Percentiles rank a stretch among this genome's conserved stretches.
Conservation (phyloP, 2,888 invertebrate genomes). For the Encarsia formosa region DNA sequence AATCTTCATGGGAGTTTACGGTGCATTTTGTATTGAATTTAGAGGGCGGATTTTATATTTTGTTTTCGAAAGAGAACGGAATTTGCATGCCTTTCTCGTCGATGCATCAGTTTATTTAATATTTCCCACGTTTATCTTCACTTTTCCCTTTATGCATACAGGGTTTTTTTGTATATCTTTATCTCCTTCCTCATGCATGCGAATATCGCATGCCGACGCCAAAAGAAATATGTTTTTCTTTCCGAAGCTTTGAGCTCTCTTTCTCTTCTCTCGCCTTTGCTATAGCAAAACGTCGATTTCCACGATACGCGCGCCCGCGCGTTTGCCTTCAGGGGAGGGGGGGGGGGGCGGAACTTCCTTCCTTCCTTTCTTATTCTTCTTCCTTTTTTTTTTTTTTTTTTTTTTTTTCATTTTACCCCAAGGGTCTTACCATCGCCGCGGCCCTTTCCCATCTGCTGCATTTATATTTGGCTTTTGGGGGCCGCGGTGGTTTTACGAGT, state of each 20-base stretch:
- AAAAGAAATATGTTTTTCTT: constrained; percentile 8
- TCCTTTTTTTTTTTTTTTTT: too few relatives aligned
- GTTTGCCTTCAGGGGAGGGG: not conserved
- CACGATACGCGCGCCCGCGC: not conserved
- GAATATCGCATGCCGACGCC: not conserved
- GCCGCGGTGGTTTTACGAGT: not conserved
- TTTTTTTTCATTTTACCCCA: too few relatives aligned
- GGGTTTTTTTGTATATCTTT: too few relatives aligned
- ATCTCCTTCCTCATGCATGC: not conserved
- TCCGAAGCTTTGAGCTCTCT: constrained; percentile 4
- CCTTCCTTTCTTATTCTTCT: too few relatives aligned
- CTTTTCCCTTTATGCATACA: not conserved
- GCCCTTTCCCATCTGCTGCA: constrained; percentile 1
- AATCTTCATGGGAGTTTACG: too few relatives aligned
- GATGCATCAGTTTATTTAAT: constrained; percentile 5
- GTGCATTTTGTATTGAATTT: too few relatives aligned
- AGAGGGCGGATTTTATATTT: too few relatives aligned
- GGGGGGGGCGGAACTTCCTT: too few relatives aligned
- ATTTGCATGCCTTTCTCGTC: not conserved
- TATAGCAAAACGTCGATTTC: constrained; percentile 9
- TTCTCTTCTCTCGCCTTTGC: not conserved
- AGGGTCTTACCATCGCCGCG: not conserved
- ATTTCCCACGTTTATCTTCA: constrained; percentile 15
- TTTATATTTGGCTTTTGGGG: constrained; percentile 10
- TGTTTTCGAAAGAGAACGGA: too few relatives aligned